Evolutionary conservation across 2,797 vertebrate species (phyloP), one percentile per base, ranked within the genome.

Genomic region (Jordanella pulchra): DNA sequence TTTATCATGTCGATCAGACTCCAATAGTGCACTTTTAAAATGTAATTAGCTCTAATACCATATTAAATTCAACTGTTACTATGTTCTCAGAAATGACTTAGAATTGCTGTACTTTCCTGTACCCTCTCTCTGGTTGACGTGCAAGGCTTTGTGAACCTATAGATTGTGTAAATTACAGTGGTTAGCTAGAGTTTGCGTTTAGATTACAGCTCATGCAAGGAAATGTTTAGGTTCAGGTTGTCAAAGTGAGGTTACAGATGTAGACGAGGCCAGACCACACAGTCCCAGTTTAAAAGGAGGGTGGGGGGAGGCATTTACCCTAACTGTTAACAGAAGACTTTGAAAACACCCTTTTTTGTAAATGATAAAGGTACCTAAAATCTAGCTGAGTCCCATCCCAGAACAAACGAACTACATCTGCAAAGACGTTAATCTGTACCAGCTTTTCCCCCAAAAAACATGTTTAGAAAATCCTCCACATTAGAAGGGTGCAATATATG

Each of bases 161-260:
- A 86, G 84, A 81, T 80, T 71, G 64, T 71, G 42, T 83, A 84
- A 92, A 91, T 92, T 89, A 89, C 77, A 84, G 86, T 83, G 82
- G 74, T 82, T 75, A 76, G 42, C 53, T 78, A 55, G 58, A 78
- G 80, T 77, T 56, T 73, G 69, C 11, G 45, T 83, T 71, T 75
- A 84, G 81, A 88, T 89, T 87, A 86, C 81, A 92, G 89, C 58
- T 86, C 76, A 61, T 28, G 35, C 66, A 77, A 61, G 81, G 76
- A 85, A 87, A 88, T 92, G 85, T 90, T 91, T 79, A 76, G 83
- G 78, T 87, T 86, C 77, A 86, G 80, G 86, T 89, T 87, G 87
- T 92, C 81, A 80, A 78, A 84, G 76, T 0, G n/a, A 65, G 81
- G 76, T 79, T 82, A 77, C 75, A 75, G 55, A 58, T 60, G 77